phyloP scores from a whole-genome alignment of 2,797 vertebrate genomes.

The Coracias cyanogaster region DNA sequence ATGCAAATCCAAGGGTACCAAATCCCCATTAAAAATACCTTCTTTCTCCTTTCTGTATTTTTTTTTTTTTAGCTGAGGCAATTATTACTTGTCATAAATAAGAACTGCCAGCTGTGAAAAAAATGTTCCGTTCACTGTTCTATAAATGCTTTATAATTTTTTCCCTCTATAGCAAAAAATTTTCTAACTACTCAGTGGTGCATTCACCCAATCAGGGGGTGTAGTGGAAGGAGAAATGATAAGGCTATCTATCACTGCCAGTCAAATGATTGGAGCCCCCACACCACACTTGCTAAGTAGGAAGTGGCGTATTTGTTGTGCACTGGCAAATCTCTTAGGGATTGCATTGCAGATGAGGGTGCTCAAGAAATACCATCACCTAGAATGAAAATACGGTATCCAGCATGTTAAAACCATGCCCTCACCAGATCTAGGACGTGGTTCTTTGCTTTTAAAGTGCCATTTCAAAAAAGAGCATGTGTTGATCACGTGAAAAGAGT shows the following conservation, averaged over 20 bases:
- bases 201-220: not conserved
- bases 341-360: not conserved
- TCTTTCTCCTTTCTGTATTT: not conserved
- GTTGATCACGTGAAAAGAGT: not conserved
- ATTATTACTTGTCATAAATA: conserved; percentile 64
- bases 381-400: not conserved
- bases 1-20: not conserved
- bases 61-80: not conserved
- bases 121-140: not conserved
- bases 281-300: not conserved
- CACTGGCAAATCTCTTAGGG: not conserved
- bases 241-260: conserved; percentile 34
- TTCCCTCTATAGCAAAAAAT: conserved; percentile 7
- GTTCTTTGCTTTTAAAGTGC: not conserved
- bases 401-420: not conserved
- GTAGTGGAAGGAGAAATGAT: not conserved
- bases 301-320: not conserved
- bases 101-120: conserved; percentile 60
- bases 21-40: conserved; percentile 17
- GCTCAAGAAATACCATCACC: not conserved
- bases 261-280: not conserved
- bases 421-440: not conserved
- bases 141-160: conserved; percentile 54
- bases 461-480: not conserved
- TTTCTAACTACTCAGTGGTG: not conserved